Base-by-base conservation (phyloP, 2,888 invertebrate species). In the Caenorhabditis sp. region DNA sequence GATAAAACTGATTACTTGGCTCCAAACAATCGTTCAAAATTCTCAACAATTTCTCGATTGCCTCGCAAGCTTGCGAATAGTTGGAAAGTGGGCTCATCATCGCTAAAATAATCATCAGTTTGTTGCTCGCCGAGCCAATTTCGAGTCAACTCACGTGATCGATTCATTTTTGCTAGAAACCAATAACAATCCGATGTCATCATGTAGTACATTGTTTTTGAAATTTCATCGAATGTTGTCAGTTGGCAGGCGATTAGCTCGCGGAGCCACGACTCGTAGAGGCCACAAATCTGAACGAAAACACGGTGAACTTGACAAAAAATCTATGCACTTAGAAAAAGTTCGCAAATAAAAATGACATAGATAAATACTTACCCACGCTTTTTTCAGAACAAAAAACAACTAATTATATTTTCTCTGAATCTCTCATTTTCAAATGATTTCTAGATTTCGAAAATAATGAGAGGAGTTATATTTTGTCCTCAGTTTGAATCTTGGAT, bases 121-220 rank as follows among this genome's bases (percentile, higher is more conserved):
- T 58, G n/a, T n/a, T n/a, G n/a, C n/a, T n/a, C n/a, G n/a, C n/a
- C n/a, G n/a, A n/a, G n/a, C n/a, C n/a, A n/a, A n/a, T n/a, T n/a
- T n/a, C n/a, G n/a, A n/a, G n/a, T n/a, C 8, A 51, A 51, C 51
- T 26, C 24, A 55, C 55, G 26, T 26, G 55, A 12, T 26, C n/a
- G 24, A 24, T 51, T 53, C 53, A 62, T 51, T 54, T 62, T 62
- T 21, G 62, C 62, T n/a, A 62, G n/a, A 37, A 62, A 62, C 62
- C 62, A 62, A 54, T 31, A 62, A 54, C 51, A 51, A 37, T 62
- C 62, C 4, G 21, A 17, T 4, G 36, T 31, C 62, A 62, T 62
- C 62, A 62, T 62, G n/a, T 24, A 51, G 36, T 62, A 24, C 53
- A 51, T 62, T 4, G 31, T 62, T 51, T 24, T 31, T 19, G 43